Evolutionary conservation across 2,888 invertebrate genomes (phyloP).

Genomic region (Podabrus alpinus): DNA sequence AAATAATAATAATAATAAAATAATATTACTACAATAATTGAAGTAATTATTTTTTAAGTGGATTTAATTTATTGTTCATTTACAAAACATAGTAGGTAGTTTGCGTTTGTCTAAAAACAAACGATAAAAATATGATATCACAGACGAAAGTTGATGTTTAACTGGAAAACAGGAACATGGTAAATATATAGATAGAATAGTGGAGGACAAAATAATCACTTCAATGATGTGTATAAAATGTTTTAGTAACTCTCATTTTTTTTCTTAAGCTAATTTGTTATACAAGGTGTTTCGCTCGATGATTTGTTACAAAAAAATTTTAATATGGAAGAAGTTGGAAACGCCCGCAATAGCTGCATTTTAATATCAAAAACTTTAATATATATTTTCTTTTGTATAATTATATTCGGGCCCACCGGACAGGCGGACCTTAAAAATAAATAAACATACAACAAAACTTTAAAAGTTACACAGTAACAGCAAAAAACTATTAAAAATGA

Average conservation of each 20-base stretch:
- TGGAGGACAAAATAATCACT: slow-evolving; percentile 1
- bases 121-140: slow-evolving; percentile 1
- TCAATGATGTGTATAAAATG: neutral
- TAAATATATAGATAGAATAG: neutral
- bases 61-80: neutral
- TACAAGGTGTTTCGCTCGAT: neutral
- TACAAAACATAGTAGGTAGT: neutral
- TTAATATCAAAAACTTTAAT: neutral
- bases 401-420: neutral
- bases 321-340: neutral
- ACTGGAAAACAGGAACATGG: neutral
- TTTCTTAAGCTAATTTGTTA: neutral
- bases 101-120: neutral
- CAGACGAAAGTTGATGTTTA: neutral
- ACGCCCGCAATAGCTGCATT: neutral
- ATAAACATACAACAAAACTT: neutral
- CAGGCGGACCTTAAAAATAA: neutral
- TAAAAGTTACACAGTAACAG: slow-evolving; percentile 8
- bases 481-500: slow-evolving; percentile 8
- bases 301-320: neutral
- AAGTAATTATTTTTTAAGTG: slow-evolving; percentile 16
- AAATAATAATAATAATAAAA: neutral
- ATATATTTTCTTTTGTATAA: too few species aligned
- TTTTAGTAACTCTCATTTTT: neutral
- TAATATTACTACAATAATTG: slow-evolving; percentile 4